Conservation (phyloP, 2,888 invertebrate genomes). For the Acanthosepion pharaonis region DNA sequence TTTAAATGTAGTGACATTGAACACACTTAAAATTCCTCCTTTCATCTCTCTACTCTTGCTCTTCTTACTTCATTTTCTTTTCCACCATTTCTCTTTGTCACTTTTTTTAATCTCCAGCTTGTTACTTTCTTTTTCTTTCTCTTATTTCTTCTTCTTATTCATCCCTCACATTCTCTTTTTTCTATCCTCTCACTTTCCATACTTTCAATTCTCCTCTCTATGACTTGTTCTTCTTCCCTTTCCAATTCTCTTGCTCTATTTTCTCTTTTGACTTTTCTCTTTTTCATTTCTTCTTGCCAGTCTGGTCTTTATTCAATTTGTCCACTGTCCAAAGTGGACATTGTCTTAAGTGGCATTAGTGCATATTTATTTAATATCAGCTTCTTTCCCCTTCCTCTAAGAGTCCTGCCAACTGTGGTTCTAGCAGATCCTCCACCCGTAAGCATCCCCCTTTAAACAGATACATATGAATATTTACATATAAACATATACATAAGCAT, state of each 20-base stretch:
- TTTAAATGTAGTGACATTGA: too few relatives aligned
- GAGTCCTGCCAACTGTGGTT: neutral
- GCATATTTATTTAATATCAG: constrained; percentile 10
- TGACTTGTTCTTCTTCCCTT: neutral
- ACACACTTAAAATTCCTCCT: too few relatives aligned
- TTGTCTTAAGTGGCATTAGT: constrained; percentile 33
- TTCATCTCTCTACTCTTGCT: neutral
- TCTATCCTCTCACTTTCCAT: neutral
- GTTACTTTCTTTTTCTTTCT: neutral
- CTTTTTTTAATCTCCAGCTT: neutral
- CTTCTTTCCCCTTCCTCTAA: neutral
- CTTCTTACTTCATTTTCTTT: neutral
- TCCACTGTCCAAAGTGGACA: constrained; percentile 33
- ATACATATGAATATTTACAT: neutral
- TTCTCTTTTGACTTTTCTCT: neutral
- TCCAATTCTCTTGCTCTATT: neutral
- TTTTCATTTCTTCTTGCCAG: neutral
- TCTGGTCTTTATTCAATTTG: constrained; percentile 11
- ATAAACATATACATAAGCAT: neutral
- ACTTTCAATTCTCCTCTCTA: too few relatives aligned
- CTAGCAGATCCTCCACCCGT: neutral
- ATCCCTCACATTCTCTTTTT: neutral
- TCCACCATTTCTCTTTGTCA: neutral
- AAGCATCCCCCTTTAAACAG: neutral
- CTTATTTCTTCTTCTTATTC: neutral